Evolutionary conservation across 2,888 invertebrate species (phyloP), one percentile per base, ranked within the genome.

Genomic region (Limnephilus rhombicus): DNA sequence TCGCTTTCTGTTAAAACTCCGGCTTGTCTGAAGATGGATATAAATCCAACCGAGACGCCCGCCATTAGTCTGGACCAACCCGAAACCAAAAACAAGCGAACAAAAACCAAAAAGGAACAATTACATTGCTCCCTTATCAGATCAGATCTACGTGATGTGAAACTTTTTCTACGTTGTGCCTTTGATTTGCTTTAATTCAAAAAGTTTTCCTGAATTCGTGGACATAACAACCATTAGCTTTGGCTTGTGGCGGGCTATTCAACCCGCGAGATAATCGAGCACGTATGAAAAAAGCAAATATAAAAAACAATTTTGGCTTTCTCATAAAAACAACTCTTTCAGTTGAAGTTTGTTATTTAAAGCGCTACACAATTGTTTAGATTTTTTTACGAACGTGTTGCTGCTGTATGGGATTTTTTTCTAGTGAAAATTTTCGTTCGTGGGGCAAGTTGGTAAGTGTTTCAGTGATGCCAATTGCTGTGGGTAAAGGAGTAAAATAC

Each of bases 201-300:
- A 53, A 88, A 88, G 37, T 11, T 68, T 13, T 68, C 7, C 68
- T 34, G 88, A 68, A n/a, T 88, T 68, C 15, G 88, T 88, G 24
- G 5, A 37, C 34, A 88, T 68, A n/a, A 88, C 53, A 68, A 68
- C 90, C 68, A 90, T 83, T 90, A 90, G 83, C 90, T 90, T 49
- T 53, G 90, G 83, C 83, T 90, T 83, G 83, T 49, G 90, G 53
- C 49, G 83, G 90, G 82, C 31, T 90, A 90, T 90, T 90, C 90
- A 90, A 90, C 90, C 83, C 83, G 80, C 80, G 37, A 88, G 24
- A 88, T 88, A 88, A 88, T 88, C 88, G 88, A 88, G 88, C 31
- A 13, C 68, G 88, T 68, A 53, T 88, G 53, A 31, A 37, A 37
- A 88, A 31, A 49, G 24, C 49, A 49, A 88, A 18, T 34, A 82